A percentile compares a stretch with the other conserved stretches of the same genome.
phyloP scores from a whole-genome alignment of 92 coral and sea anemone genomes.

The Heliopora coerulea region DNA sequence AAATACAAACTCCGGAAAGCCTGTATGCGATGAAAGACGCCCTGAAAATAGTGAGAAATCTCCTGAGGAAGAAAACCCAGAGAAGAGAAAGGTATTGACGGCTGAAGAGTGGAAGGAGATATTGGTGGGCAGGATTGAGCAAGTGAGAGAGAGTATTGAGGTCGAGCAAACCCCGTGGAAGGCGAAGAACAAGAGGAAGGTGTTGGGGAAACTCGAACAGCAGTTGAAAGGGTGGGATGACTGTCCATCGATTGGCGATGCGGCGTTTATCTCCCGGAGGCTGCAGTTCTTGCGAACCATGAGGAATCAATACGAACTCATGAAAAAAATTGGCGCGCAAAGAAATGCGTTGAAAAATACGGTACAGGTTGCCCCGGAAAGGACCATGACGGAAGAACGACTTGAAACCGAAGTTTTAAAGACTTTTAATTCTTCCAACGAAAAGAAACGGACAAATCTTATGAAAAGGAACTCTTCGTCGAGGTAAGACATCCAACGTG shows the following conservation, averaged over 20 bases:
- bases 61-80: not conserved
- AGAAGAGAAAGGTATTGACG: not conserved
- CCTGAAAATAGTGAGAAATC: too few relatives aligned
- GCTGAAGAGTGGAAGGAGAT: slow-evolving; percentile 16
- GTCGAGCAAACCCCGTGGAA: slow-evolving; percentile 32
- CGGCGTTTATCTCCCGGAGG: slow-evolving; percentile 2
- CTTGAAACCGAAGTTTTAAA: not conserved
- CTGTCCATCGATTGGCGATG: not conserved
- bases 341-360: not conserved
- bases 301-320: slow-evolving; percentile 33
- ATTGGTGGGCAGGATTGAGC: slow-evolving; percentile 22
- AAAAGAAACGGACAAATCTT: not conserved
- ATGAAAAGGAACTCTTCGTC: slow-evolving; percentile 5
- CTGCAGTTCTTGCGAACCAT: slow-evolving; percentile 26
- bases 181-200: slow-evolving; percentile 36
- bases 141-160: slow-evolving; percentile 33
- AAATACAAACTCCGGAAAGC: too few relatives aligned
- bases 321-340: slow-evolving; percentile 21
- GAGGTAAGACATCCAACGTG: not conserved
- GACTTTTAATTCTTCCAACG: not conserved
- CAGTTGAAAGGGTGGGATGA: not conserved
- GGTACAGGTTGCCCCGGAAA: not conserved
- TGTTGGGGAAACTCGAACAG: slow-evolving; percentile 25
- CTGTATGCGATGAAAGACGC: too few relatives aligned
- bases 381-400: not conserved